A percentile compares a stretch with the other conserved stretches of the same genome.
These are phyloP conservation scores for Blomia tropicalis DNA, from an alignment of 2,888 invertebrate species.

Conservation along the genomic window DNA sequence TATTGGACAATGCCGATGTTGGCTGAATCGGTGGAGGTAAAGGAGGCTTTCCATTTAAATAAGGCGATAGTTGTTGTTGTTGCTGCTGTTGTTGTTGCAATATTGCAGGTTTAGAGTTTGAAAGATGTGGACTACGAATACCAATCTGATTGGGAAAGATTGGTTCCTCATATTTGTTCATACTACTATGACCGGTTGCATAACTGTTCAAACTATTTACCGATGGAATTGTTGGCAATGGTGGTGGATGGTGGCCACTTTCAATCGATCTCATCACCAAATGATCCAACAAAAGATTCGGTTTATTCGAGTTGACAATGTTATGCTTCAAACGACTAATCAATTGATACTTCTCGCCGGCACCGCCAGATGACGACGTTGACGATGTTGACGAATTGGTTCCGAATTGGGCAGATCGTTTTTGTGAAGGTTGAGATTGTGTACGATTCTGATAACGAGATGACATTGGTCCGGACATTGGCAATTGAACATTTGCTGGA, in stretches of 20 bases:
- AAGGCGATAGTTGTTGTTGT: background rate
- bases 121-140: background rate
- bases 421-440: background rate
- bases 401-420: background rate
- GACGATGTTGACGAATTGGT: background rate
- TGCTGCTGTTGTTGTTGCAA: background rate
- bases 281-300: conserved; percentile 22
- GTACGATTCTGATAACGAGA: background rate
- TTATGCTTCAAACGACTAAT: conserved; percentile 21
- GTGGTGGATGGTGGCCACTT: background rate
- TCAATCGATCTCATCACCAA: conserved; percentile 10
- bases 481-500: background rate
- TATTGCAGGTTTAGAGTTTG: background rate
- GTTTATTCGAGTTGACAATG: background rate
- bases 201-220: conserved; percentile 9
- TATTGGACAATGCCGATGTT: conserved; percentile 21
- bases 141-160: background rate
- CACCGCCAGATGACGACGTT: background rate
- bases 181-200: background rate
- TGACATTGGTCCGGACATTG: conserved; percentile 8
- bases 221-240: conserved; percentile 20
- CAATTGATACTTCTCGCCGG: conserved; percentile 19
- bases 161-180: conserved; percentile 10
- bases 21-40: conserved; percentile 9
- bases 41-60: background rate